Evolutionary conservation across 2,113 vertebrate species (phyloP).

Genomic region (Poeciliopsis turrubarensis): DNA sequence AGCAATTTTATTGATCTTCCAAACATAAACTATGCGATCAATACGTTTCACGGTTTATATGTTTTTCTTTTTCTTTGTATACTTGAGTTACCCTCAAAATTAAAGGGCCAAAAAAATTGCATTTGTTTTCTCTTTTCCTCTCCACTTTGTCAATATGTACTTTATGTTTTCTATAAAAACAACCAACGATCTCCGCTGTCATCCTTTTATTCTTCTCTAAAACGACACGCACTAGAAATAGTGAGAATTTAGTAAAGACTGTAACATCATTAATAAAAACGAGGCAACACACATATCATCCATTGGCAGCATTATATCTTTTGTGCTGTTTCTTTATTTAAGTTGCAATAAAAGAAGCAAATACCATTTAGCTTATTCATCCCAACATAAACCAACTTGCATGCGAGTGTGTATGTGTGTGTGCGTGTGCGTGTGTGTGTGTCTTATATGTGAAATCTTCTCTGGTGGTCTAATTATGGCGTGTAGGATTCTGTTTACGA

Average conservation of each 20-base stretch:
- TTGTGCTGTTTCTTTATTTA: background rate
- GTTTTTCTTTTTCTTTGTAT: background rate
- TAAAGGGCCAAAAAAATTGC: background rate
- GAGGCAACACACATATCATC: background rate
- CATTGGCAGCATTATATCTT: background rate
- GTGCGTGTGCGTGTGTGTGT: background rate
- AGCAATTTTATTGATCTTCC: background rate
- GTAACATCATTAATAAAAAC: no score
- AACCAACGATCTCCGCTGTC: no score
- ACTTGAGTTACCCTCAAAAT: background rate
- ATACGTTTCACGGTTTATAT: background rate
- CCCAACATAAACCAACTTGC: conserved; percentile 4
- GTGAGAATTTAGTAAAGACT: background rate
- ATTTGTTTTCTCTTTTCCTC: background rate
- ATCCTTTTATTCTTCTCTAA: background rate
- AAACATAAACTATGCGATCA: background rate
- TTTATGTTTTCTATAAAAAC: background rate
- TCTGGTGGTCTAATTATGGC: conserved; percentile 48
- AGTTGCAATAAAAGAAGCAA: background rate
- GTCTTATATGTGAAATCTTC: conserved; percentile 14
- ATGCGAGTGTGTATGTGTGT: background rate
- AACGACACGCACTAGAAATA: background rate
- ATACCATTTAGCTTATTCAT: background rate
- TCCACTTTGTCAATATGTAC: background rate
- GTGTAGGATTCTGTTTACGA: conserved; percentile 67